Evolutionary conservation across 1,140 invertebrate genomes (phyloP), one percentile per base, ranked within the genome.

Genomic region (Acromyrmex heyeri): DNA sequence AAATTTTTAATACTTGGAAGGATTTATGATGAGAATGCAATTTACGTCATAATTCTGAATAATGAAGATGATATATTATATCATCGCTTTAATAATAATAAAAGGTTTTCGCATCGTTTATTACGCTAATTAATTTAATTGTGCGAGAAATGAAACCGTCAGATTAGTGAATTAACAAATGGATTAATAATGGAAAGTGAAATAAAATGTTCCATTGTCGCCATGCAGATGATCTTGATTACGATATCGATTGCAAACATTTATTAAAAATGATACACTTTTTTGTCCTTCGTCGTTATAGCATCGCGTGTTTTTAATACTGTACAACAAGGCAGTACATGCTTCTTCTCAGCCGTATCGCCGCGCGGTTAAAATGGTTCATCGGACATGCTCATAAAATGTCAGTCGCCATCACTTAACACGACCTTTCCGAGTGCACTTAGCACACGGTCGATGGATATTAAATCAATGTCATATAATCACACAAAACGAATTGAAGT

Each of bases 381-480:
- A 24, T 57, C 18, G 21, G 38, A 18, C 30, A 27, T 48, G 38
- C 48, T 79, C 16, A 30, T 65, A 61, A 85, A 89, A 89, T 88
- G 82, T 79, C 82, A 89, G 38, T 79, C n/a, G 16, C 61, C 30
- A 48, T 77, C 73, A 21, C 61, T 53, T 12, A 38, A 48, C 44
- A 24, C 44, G 82, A 88, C 88, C 87, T 89, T 88, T 67, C 38
- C 55, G 24, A 83, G 44, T 50, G 10, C 48, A 75, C 69, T 82
- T 73, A 82, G 38, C 18, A 27, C 53, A 18, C 18, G 72, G 86
- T 89, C 87, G 61, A 86, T 88, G 50, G 16, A 27, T 78, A 62
- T 79, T 57, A 88, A 76, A 81, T 86, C 86, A 86, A 79, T 44
- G 30, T n/a, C 38, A 50, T 38, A 59, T 59, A 79, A 85, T 82